Base-by-base conservation (phyloP, 2,113 vertebrate species). In the Cynopterus brachyotis region DNA sequence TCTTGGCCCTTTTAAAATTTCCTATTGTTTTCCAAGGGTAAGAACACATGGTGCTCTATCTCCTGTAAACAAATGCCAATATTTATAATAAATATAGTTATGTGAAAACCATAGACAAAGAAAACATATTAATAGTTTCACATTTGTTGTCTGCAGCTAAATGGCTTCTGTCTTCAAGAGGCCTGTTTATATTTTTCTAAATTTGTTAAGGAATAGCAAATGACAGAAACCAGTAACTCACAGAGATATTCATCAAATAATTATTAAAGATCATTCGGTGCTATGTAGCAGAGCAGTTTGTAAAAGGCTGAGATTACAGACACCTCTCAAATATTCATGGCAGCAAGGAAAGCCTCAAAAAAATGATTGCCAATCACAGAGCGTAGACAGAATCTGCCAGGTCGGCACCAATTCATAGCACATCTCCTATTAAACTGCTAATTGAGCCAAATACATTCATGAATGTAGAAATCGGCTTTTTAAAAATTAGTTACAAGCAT, bases 401-500 rank as follows among this genome's bases (percentile, higher is more conserved):
- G 67, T 96, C 95, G 47, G 19, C 17, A 80, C 2, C 42, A 15
- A 81, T 90, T 95, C 76, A n/a, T 90, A 78, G 30, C 19, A 66
- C 15, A 73, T 97, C 30, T 75, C 64, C 37, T 76, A 22, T 76
- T 92, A 97, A 92, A 72, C 11, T 80, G 17, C 24, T 91, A 73
- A 96, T 94, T 96, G 92, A 92, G 19, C 26, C 17, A 84, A 92
- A 96, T 90, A 76, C 16, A 90, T 59, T 83, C 86, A 66, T 92
- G 92, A 94, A 76, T 94, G 28, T 81, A 92, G 59, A 93, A 90
- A 89, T 95, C 64, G 89, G 83, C 85, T 82, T 90, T 97, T 40
- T 16, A 50, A 50, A 50, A 50, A 50, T 50, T 50, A 50, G 50
- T 50, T 50, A 16, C 50, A 50, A 50, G 15, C 16, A 50, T 50